phyloP scores from a whole-genome alignment of 1,140 invertebrate species.

The Cotesia vestalis region DNA sequence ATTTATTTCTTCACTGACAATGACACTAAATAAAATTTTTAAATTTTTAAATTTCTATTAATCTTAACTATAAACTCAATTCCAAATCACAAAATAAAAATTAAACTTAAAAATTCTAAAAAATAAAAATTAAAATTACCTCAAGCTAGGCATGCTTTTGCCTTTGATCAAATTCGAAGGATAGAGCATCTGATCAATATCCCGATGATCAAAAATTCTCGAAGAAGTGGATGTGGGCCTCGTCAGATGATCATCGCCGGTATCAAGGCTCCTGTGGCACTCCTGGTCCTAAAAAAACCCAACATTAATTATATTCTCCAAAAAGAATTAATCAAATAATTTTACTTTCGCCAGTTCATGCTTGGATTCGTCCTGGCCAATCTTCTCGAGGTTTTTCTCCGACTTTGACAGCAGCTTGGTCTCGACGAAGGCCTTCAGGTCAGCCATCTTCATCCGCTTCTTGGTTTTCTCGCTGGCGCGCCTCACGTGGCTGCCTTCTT shows the following conservation, averaged over 20 bases:
- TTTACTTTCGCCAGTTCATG: constrained; percentile 64
- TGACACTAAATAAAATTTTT: too few species aligned
- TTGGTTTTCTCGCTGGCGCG: constrained; percentile 83
- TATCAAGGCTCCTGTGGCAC: constrained; percentile 81
- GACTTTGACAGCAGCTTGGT: constrained; percentile 90
- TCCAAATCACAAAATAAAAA: too few species aligned
- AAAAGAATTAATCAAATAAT: constrained; percentile 24
- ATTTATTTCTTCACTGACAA: too few species aligned
- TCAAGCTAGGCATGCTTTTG: constrained; percentile 94
- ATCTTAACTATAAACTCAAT: too few species aligned
- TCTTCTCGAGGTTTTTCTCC: constrained; percentile 89
- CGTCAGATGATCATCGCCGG: constrained; percentile 75
- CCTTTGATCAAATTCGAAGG: constrained; percentile 86
- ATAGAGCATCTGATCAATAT: constrained; percentile 58
- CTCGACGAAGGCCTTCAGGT: constrained; percentile 88
- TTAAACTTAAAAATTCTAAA: too few species aligned
- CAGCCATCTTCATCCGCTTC: constrained; percentile 88
- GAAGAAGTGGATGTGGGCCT: constrained; percentile 74
- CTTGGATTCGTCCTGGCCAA: constrained; percentile 80
- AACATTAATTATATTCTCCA: constrained; percentile 40
- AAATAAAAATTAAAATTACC: constrained; percentile 67
- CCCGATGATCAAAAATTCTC: constrained; percentile 67
- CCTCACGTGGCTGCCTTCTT: constrained; percentile 71
- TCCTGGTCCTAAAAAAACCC: constrained; percentile 66
- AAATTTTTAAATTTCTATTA: too few species aligned